phyloP scores from a whole-genome alignment of 2,113 vertebrate species.

The Tetrao urogallus region DNA sequence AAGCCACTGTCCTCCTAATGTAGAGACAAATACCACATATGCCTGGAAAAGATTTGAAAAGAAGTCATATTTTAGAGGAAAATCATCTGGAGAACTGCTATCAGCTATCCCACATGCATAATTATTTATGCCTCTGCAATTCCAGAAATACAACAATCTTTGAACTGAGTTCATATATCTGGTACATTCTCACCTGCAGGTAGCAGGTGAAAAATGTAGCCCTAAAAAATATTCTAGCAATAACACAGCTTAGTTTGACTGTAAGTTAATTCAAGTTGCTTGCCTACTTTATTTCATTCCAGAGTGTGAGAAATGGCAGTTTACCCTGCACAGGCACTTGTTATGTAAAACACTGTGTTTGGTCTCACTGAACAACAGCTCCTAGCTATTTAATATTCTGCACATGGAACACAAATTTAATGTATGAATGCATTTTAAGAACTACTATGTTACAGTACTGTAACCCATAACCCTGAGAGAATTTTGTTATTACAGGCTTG shows the following conservation, averaged over 20 bases:
- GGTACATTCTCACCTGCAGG: fast-evolving
- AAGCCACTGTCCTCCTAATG: constrained; percentile 88
- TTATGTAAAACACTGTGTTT: constrained; percentile 58
- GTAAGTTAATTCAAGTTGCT: constrained; percentile 25
- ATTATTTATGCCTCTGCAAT: not conserved
- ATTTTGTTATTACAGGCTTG: constrained; percentile 20
- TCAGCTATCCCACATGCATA: not conserved
- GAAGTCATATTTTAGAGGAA: constrained; percentile 24
- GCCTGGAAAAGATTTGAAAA: constrained; percentile 81
- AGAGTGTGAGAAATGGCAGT: constrained; percentile 52
- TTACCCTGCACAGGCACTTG: constrained; percentile 36
- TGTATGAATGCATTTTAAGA: constrained; percentile 62
- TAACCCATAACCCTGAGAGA: constrained; percentile 43
- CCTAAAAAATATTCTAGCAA: not conserved
- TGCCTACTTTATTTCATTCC: constrained; percentile 21
- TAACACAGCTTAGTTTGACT: not conserved
- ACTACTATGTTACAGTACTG: constrained; percentile 46
- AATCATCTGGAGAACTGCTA: not conserved
- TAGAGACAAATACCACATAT: constrained; percentile 89
- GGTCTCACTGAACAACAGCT: constrained; percentile 45
- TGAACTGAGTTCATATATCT: not conserved
- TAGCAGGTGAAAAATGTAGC: not conserved
- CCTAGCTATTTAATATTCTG: constrained; percentile 66
- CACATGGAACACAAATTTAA: constrained; percentile 54
- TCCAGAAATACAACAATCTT: not conserved